Evolutionary conservation across 2,888 invertebrate species (phyloP), one percentile per base, ranked within the genome.

Genomic region (Apotomis betuletana): DNA sequence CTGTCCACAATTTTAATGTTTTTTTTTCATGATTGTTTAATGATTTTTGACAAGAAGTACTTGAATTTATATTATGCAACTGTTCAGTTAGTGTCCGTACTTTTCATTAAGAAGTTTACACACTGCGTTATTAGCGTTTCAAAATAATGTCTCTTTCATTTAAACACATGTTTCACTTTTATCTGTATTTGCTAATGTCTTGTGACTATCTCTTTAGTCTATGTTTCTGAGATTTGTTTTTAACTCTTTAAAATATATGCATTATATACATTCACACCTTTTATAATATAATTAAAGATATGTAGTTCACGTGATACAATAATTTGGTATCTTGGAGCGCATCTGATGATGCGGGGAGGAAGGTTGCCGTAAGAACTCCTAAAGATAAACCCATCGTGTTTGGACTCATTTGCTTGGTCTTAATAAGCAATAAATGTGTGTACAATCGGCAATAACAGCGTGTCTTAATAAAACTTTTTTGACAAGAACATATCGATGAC

Each of bases 111-210:
- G n/a, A 44, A 44, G 57, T 65, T 57, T 57, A 46, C 44, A 54
- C 54, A 41, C 54, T 65, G 55, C 64, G 44, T 55, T 65, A 27
- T 55, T 27, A 27, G 27, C 27, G 27, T 65, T 57, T 57, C 46
- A 44, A 57, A 57, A 65, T 65, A 65, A 65, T 55, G 55, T 65
- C 55, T 65, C 27, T 46, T 65, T 27, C 15, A 55, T 27, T 27
- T 54, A 64, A 65, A 65, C 46, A 57, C 15, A 46, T 27, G 65
- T 55, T 65, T 27, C 65, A 46, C 44, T 65, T 57, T 57, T 65
- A 65, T 46, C 55, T 44, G 55, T 65, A 65, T 65, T 65, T 65
- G 55, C 55, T 46, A n/a, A 57, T n/a, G 65, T 27, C 55, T 57
- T 65, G 65, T 65, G 55, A 65, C 65, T 15, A 64, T 36, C 62